Evolutionary conservation across 2,797 vertebrate genomes (phyloP).

Genomic region (Austrolebias charrua): DNA sequence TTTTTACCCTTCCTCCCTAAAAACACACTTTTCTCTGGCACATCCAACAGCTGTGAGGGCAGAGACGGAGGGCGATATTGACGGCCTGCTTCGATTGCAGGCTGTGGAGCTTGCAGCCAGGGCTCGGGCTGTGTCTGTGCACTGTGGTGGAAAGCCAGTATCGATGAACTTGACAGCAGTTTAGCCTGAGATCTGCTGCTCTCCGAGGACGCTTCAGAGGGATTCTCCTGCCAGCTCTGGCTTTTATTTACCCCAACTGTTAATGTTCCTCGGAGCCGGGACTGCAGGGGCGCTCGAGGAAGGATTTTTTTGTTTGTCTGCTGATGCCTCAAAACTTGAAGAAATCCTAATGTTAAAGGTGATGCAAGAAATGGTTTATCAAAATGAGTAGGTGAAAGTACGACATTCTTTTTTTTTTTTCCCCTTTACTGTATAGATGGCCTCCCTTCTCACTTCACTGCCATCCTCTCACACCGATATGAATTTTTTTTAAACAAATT

Average conservation of each 20-base stretch:
- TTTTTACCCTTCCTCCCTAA: constrained; percentile 1
- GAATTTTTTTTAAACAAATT: too few species aligned
- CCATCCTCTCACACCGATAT: too few species aligned
- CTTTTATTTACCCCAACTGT: constrained; percentile 47
- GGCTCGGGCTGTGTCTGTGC: constrained; percentile 63
- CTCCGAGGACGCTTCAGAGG: constrained; percentile 56
- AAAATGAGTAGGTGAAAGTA: not conserved
- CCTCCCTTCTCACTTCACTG: too few species aligned
- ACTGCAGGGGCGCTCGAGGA: constrained; percentile 9
- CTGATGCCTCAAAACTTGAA: constrained; percentile 14
- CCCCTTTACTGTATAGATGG: too few species aligned
- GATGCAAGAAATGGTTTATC: not conserved
- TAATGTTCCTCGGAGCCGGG: constrained; percentile 32
- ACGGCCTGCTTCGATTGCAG: constrained; percentile 58
- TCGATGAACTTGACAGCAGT: constrained; percentile 75
- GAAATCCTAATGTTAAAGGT: too few species aligned
- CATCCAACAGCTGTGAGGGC: constrained; percentile 47
- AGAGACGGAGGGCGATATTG: constrained; percentile 53
- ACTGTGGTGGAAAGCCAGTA: constrained; percentile 65
- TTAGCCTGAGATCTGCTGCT: constrained; percentile 67
- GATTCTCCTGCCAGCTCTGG: constrained; percentile 38
- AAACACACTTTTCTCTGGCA: constrained; percentile 14
- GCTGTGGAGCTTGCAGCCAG: constrained; percentile 47
- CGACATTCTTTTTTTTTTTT: not conserved
- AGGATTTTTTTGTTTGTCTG: constrained; percentile 14